phyloP scores from a whole-genome alignment of 1,140 invertebrate genomes.

The Calephelis virginiensis region DNA sequence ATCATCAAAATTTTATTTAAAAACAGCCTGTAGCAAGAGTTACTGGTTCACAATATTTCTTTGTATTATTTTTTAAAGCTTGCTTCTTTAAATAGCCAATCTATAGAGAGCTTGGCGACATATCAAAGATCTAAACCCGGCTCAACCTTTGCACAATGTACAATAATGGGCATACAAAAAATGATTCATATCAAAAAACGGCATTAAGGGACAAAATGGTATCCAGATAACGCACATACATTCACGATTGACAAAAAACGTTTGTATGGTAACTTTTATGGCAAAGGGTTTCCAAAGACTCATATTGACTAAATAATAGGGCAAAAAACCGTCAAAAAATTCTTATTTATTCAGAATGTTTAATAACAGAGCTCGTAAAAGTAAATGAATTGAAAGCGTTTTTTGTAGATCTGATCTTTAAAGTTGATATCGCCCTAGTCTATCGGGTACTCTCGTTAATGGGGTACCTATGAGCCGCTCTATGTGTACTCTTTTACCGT shows the following conservation, averaged over 20 bases:
- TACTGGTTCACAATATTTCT: conserved; percentile 4
- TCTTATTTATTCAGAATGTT: conserved; percentile 70
- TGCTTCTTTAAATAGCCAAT: conserved; percentile 51
- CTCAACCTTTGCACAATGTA: conserved; percentile 70
- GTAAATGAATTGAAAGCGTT: conserved; percentile 45
- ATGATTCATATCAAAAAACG: conserved; percentile 71
- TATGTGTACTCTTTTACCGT: conserved; percentile 52
- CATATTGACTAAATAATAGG: conserved; percentile 54
- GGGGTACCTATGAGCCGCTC: conserved; percentile 73
- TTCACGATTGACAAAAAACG: conserved; percentile 58
- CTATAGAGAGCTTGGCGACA: conserved; percentile 62
- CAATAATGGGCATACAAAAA: conserved; percentile 70
- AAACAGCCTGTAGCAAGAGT: background rate
- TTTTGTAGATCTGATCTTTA: conserved; percentile 71
- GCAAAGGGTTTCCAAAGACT: conserved; percentile 66
- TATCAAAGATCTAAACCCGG: conserved; percentile 71
- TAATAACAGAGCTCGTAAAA: conserved; percentile 72
- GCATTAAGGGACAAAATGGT: conserved; percentile 62
- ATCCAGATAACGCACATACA: conserved; percentile 51
- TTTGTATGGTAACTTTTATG: conserved; percentile 48
- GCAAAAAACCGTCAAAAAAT: conserved; percentile 53
- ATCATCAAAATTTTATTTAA: background rate
- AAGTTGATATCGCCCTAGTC: conserved; percentile 65
- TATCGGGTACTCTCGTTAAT: conserved; percentile 70
- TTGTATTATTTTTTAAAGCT: conserved; percentile 55